Evolutionary conservation across 2,113 vertebrate genomes (phyloP).

Genomic region (Stigmatopora argus): DNA sequence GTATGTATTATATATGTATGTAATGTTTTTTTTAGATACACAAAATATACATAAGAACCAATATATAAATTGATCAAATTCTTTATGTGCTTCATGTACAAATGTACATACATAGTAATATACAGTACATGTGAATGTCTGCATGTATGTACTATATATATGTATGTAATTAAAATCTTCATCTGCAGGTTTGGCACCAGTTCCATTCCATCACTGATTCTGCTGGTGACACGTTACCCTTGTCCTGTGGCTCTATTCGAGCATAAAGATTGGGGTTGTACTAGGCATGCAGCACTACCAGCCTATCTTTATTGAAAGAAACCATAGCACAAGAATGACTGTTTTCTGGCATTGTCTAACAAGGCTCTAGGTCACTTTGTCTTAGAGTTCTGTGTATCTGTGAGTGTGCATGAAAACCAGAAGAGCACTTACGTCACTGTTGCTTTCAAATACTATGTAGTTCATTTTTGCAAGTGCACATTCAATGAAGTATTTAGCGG

Average conservation of each 20-base stretch:
- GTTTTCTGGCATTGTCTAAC: slow-evolving; percentile 6
- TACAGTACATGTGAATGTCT: too few species aligned
- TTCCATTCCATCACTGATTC: neutral
- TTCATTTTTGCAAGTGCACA: slow-evolving; percentile 17
- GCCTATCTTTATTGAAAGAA: slow-evolving; percentile 12
- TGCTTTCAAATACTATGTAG: slow-evolving; percentile 6
- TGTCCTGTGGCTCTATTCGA: neutral
- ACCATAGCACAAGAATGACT: slow-evolving; percentile 17
- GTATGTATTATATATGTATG: too few species aligned
- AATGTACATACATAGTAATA: too few species aligned
- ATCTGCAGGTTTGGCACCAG: neutral
- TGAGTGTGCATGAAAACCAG: slow-evolving; percentile 7
- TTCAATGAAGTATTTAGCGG: slow-evolving; percentile 41
- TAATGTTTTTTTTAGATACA: too few species aligned
- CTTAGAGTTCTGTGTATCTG: slow-evolving; percentile 12
- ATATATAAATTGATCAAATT: too few species aligned
- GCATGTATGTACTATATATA: too few species aligned
- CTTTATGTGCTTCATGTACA: too few species aligned
- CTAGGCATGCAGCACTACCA: slow-evolving; percentile 10
- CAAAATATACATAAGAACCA: too few species aligned
- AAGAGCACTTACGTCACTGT: slow-evolving; percentile 2
- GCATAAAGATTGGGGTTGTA: neutral
- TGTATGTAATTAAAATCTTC: neutral
- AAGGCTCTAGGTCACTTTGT: slow-evolving; percentile 16
- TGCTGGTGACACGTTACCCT: neutral